These are phyloP conservation scores for Dissostichus mawsoni DNA, from an alignment of 2,113 vertebrate species.

Conservation along the genomic window DNA sequence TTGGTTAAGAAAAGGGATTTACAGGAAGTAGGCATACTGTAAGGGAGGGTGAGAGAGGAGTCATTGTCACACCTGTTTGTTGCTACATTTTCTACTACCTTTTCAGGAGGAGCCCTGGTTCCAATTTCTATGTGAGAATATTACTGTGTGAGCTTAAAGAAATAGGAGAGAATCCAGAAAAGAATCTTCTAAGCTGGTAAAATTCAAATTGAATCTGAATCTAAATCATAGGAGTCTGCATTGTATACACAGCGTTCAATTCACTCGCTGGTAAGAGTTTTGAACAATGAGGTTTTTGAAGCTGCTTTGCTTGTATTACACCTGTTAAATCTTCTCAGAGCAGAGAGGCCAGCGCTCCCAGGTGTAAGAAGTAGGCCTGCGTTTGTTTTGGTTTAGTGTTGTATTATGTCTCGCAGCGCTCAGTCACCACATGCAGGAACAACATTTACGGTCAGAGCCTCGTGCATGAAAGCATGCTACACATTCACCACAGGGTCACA, in stretches of 20 bases:
- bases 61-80: constrained; percentile 9
- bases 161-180: background rate
- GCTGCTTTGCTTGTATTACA: constrained; percentile 5
- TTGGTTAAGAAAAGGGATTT: constrained; percentile 39
- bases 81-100: constrained; percentile 74
- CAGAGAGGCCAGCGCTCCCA: constrained; percentile 5
- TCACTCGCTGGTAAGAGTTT: background rate
- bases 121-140: constrained; percentile 30
- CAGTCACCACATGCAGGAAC: constrained; percentile 80
- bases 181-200: constrained; percentile 3
- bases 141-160: background rate
- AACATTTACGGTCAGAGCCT: constrained; percentile 67
- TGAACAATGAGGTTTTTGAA: background rate
- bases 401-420: constrained; percentile 62
- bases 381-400: constrained; percentile 44
- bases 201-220: constrained; percentile 16
- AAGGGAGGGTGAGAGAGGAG: constrained; percentile 31
- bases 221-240: constrained; percentile 1
- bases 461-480: constrained; percentile 77
- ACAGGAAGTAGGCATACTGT: constrained; percentile 52
- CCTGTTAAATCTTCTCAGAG: constrained; percentile 11
- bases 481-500: constrained; percentile 76
- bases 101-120: constrained; percentile 46
- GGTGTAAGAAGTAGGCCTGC: constrained; percentile 42
- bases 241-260: background rate